A percentile compares a stretch with the other conserved stretches of the same genome.
Conservation (phyloP, 2,113 vertebrate genomes). For the Anser cygnoides region DNA sequence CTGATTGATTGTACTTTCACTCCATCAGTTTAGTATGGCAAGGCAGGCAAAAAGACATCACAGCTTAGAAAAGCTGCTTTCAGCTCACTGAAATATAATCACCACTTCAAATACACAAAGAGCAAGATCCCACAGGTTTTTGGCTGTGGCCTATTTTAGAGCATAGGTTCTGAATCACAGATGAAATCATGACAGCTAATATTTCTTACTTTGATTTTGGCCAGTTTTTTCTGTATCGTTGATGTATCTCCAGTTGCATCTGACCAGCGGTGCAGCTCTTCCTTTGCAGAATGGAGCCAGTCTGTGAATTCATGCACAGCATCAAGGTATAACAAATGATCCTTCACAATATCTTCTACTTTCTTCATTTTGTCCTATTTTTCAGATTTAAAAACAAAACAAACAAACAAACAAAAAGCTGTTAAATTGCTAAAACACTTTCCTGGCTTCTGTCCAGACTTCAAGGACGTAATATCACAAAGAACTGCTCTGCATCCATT, state of each 20-base stretch:
- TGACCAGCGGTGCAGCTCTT: slow-evolving; percentile 95
- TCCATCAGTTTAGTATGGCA: neutral
- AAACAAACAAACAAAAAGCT: no score
- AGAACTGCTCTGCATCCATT: neutral
- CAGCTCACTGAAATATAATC: neutral
- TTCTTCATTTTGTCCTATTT: slow-evolving; percentile 89
- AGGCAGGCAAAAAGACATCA: neutral
- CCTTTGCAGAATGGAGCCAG: slow-evolving; percentile 95
- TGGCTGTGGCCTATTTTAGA: neutral
- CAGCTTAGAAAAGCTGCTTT: neutral
- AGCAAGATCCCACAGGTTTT: neutral
- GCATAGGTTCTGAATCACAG: neutral
- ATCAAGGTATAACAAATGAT: slow-evolving; percentile 92
- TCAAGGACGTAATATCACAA: neutral
- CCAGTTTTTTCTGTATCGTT: slow-evolving; percentile 85
- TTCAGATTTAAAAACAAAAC: neutral
- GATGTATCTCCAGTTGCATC: slow-evolving; percentile 88
- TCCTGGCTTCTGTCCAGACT: neutral
- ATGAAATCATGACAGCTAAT: neutral
- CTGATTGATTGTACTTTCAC: neutral
- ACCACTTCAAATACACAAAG: neutral
- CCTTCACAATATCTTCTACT: slow-evolving; percentile 89
- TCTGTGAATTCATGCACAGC: slow-evolving; percentile 93
- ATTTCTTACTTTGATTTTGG: slow-evolving; percentile 89
- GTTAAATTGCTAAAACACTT: neutral